These are phyloP conservation scores for Calliphora vicina DNA, from an alignment of 1,140 invertebrate genomes.

Conservation along the genomic window DNA sequence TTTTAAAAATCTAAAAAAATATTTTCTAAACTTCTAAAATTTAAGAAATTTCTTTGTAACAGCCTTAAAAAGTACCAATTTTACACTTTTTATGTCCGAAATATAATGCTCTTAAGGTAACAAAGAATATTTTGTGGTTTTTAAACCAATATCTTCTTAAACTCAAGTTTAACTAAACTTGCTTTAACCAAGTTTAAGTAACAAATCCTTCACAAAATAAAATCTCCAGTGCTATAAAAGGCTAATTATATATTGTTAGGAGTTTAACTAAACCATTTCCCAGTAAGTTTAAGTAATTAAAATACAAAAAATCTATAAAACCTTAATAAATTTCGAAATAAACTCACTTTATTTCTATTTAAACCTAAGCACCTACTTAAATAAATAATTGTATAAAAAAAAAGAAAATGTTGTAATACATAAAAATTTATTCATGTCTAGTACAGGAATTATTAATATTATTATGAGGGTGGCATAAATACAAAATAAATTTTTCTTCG, in stretches of 20 bases:
- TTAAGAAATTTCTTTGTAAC: no score
- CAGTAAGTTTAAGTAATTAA: no score
- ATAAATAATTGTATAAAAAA: neutral
- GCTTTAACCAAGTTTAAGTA: neutral
- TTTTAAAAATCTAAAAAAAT: no score
- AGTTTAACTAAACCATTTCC: neutral
- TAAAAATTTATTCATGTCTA: neutral
- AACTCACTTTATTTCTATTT: neutral
- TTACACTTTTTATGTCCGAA: no score
- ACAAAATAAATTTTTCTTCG: neutral
- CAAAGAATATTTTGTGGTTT: no score
- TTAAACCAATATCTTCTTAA: neutral
- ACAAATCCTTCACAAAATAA: neutral
- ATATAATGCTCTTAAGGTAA: no score
- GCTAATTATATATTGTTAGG: no score
- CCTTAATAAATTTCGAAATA: neutral
- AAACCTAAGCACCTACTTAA: neutral
- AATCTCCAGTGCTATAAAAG: no score
- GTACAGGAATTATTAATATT: neutral
- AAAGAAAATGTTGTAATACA: neutral
- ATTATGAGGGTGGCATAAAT: slow-evolving; percentile 2
- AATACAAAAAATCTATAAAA: no score
- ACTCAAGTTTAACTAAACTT: neutral
- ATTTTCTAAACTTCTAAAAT: no score
- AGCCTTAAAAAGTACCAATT: no score